Percentiles rank a stretch among this genome's conserved stretches.
Conservation (phyloP, 2,113 vertebrate species). For the Progne subis region DNA sequence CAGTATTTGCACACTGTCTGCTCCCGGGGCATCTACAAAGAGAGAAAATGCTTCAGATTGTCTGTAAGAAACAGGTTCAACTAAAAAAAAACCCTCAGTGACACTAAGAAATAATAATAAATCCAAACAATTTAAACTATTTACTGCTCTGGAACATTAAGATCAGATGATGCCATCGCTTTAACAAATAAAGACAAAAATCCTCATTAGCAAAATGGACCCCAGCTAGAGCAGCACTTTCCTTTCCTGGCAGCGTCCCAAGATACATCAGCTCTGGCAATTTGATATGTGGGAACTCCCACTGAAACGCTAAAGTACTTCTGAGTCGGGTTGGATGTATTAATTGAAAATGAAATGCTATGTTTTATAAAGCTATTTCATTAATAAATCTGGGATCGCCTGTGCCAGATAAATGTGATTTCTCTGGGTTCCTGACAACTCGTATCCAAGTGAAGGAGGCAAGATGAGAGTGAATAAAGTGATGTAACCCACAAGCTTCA, state of each 20-base stretch:
- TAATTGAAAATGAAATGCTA: background rate
- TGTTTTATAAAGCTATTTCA: background rate
- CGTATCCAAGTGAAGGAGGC: background rate
- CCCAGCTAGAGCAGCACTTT: background rate
- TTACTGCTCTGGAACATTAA: background rate
- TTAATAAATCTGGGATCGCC: background rate
- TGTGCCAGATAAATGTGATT: background rate
- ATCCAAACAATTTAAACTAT: background rate
- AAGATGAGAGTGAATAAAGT: background rate
- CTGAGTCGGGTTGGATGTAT: background rate
- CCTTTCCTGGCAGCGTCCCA: background rate
- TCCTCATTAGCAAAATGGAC: background rate
- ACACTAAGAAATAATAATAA: background rate
- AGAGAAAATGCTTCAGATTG: background rate
- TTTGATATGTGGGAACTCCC: background rate
- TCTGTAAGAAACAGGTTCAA: background rate
- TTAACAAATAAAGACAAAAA: background rate
- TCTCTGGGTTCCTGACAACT: background rate
- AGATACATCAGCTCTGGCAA: background rate
- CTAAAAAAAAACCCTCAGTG: background rate
- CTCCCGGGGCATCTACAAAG: slow-evolving; percentile 76
- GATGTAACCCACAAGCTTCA: background rate
- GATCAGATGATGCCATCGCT: background rate
- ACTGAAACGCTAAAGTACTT: background rate
- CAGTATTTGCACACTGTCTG: slow-evolving; percentile 89